Base-by-base conservation (phyloP, 2,797 vertebrate genomes). In the Onychomys leucogaster region DNA sequence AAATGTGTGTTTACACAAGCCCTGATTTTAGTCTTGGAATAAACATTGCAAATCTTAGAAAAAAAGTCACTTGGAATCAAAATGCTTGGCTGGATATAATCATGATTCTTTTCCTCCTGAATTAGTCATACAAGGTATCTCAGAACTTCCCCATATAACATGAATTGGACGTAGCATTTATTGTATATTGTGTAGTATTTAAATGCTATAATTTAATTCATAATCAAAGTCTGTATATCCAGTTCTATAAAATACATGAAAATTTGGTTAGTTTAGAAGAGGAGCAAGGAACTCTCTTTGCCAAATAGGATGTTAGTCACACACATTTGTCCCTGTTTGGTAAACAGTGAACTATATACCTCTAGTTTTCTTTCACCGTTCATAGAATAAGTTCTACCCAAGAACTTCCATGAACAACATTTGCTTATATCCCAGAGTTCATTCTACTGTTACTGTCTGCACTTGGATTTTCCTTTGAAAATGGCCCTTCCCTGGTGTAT, bases 301-400 rank as follows among this genome's bases (percentile, higher is more conserved):
- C 84, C 88, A 93, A 85, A 46, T 63, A 43, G 81, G 23, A 52
- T 59, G 92, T 67, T 61, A 96, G 34, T 94, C 90, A 98, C 19
- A 43, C 67, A 57, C 80, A 52, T 55, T 88, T 90, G 81, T 52
- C 34, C 27, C 75, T 71, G 2, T 69, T 86, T 83, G 49, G 23
- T 34, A 94, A 89, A 83, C 8, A 65, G 13, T 32, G 41, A 95
- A 71, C 25, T 59, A 34, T 67, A 52, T 41, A 80, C 17, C 3
- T 84, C 65, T 95, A 29, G 71, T 81, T 83, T 86, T 29, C 59
- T 87, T 85, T 82, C 17, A 85, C 29, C 94, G 84, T 87, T 87
- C 25, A 89, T 88, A 94, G 12, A 83, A 67, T 52, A 86, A 32
- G 34, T n/a, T 90, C 25, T 71, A 87, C 19, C 55, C 4, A 55